These are phyloP conservation scores for Argynnis bischoffii DNA, from an alignment of 2,888 invertebrate species.

Conservation along the genomic window DNA sequence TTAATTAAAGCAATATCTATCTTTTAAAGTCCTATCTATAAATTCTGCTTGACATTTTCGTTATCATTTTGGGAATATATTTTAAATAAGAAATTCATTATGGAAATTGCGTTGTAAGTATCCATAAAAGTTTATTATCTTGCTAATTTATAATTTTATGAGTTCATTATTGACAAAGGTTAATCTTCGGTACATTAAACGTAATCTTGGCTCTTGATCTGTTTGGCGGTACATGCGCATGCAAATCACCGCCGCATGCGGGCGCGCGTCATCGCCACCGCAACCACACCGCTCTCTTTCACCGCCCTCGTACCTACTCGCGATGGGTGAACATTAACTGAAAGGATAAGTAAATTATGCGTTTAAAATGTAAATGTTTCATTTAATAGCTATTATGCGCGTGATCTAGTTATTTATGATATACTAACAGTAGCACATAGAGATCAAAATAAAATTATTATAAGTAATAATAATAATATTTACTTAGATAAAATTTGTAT, in stretches of 20 bases:
- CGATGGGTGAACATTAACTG: conserved; percentile 42
- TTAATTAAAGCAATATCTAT: conserved; percentile 16
- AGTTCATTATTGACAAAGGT: conserved; percentile 19
- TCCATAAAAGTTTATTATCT: conserved; percentile 7
- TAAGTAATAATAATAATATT: too few species aligned
- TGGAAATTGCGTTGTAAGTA: conserved; percentile 3
- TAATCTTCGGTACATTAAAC: conserved; percentile 24
- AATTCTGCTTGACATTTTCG: conserved; percentile 2
- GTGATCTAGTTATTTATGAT: not conserved
- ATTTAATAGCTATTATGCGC: not conserved
- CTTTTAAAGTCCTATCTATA: conserved; percentile 1
- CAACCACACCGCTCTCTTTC: conserved; percentile 33
- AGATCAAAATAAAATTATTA: too few species aligned
- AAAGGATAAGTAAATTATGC: conserved; percentile 17
- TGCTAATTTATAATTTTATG: conserved; percentile 16
- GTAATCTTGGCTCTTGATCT: conserved; percentile 35
- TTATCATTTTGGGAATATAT: conserved; percentile 7
- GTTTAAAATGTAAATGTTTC: not conserved
- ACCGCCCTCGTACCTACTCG: conserved; percentile 32
- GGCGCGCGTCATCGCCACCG: conserved; percentile 53
- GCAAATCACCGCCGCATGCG: conserved; percentile 77
- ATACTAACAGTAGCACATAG: too few species aligned
- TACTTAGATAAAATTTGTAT: too few species aligned
- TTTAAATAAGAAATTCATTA: conserved; percentile 8
- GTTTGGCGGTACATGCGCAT: conserved; percentile 57